Evolutionary conservation across 1,140 invertebrate species (phyloP).

Genomic region (Lanistes nyassanus): DNA sequence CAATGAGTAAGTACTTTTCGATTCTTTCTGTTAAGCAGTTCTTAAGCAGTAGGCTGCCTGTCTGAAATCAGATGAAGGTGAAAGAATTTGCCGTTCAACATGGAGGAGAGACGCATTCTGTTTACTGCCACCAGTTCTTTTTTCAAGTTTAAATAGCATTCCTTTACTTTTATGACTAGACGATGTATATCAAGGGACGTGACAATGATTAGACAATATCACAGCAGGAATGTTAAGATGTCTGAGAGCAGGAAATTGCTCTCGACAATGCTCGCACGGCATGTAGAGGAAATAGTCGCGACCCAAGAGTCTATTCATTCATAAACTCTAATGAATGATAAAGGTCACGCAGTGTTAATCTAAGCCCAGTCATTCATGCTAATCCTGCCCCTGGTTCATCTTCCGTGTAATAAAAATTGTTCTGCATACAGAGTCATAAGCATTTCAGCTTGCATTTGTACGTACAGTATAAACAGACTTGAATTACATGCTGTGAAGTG

Average conservation of each 20-base stretch:
- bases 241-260: no score
- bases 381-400: not conserved
- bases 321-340: conserved; percentile 31
- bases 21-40: not conserved
- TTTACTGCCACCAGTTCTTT: conserved; percentile 11
- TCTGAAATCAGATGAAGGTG: conserved; percentile 22
- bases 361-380: conserved; percentile 10
- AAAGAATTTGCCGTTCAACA: conserved; percentile 36
- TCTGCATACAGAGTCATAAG: not conserved
- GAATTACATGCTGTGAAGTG: not conserved
- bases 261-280: not conserved
- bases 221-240: no score
- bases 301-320: conserved; percentile 12
- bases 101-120: conserved; percentile 26
- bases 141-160: not conserved
- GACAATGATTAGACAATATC: no score
- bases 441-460: not conserved
- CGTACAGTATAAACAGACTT: not conserved
- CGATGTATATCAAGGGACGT: no score
- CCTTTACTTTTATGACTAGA: no score
- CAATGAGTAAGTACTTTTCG: conserved; percentile 41
- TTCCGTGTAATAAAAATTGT: not conserved
- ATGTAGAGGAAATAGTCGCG: conserved; percentile 11
- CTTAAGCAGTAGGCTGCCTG: not conserved
- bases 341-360: conserved; percentile 26